These are phyloP conservation scores for Psettodes erumei DNA, from an alignment of 2,113 vertebrate species.

Conservation along the genomic window DNA sequence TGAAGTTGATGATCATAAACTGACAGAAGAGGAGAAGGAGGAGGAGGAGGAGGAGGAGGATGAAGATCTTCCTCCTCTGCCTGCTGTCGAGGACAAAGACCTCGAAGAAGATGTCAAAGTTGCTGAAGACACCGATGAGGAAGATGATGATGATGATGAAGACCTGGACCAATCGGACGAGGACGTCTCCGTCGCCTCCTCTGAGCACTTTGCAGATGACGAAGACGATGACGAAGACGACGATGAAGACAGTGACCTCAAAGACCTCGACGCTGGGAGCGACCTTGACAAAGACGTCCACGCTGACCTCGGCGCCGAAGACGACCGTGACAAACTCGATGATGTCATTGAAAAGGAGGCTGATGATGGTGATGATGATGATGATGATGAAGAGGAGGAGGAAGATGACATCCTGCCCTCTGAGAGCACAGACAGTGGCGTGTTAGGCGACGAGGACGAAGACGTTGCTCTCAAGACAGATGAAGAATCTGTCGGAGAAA, in stretches of 20 bases:
- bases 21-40: slow-evolving; percentile 40
- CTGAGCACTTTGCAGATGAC: slow-evolving; percentile 74
- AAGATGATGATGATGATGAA: slow-evolving; percentile 46
- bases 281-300: slow-evolving; percentile 21
- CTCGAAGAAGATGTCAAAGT: slow-evolving; percentile 17
- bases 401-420: not conserved
- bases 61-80: slow-evolving; percentile 31
- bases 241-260: slow-evolving; percentile 48
- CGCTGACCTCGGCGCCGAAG: not conserved
- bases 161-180: slow-evolving; percentile 59
- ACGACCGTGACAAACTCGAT: slow-evolving; percentile 25
- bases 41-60: slow-evolving; percentile 63
- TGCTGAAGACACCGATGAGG: slow-evolving; percentile 30
- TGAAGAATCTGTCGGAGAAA: slow-evolving; percentile 40
- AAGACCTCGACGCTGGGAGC: slow-evolving; percentile 12
- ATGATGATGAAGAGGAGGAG: slow-evolving; percentile 15
- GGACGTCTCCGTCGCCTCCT: slow-evolving; percentile 65
- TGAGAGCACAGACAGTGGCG: slow-evolving; percentile 65
- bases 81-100: not conserved
- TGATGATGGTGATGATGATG: slow-evolving; percentile 4
- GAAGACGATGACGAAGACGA: slow-evolving; percentile 72
- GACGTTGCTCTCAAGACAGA: slow-evolving; percentile 36
- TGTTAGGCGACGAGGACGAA: slow-evolving; percentile 63
- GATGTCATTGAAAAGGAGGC: slow-evolving; percentile 34
- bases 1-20: slow-evolving; percentile 26